These are phyloP conservation scores for Contarinia nasturtii DNA, from an alignment of 1,140 invertebrate genomes.

Conservation along the genomic window DNA sequence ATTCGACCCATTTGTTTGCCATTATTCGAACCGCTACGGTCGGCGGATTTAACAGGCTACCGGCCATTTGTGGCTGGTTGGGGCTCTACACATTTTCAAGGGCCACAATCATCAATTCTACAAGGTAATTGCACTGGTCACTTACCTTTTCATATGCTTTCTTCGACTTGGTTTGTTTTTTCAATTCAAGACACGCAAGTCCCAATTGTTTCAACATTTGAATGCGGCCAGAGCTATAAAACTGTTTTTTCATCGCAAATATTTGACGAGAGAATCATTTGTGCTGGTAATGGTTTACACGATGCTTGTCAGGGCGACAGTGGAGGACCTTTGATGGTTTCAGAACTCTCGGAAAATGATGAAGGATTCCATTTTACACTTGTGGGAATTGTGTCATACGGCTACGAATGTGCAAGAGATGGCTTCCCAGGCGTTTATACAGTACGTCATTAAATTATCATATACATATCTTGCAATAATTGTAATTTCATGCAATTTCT, in stretches of 20 bases:
- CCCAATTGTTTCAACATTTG: constrained; percentile 40
- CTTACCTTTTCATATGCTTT: too few species aligned
- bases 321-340: constrained; percentile 44
- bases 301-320: constrained; percentile 79
- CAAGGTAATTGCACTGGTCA: too few species aligned
- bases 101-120: constrained; percentile 37
- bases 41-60: constrained; percentile 24
- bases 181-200: constrained; percentile 39
- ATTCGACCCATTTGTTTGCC: constrained; percentile 57
- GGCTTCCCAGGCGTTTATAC: constrained; percentile 51
- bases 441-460: constrained; percentile 3
- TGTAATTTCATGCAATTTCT: too few species aligned
- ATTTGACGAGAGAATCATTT: constrained; percentile 31
- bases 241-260: constrained; percentile 28
- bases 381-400: constrained; percentile 44
- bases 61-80: constrained; percentile 35
- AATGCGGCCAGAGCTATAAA: constrained; percentile 41
- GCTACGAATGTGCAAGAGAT: constrained; percentile 43
- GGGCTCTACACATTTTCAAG: constrained; percentile 24
- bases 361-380: constrained; percentile 25
- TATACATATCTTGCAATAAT: too few species aligned
- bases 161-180: too few species aligned
- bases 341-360: constrained; percentile 4
- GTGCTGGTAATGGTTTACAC: constrained; percentile 30
- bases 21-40: constrained; percentile 22